phyloP scores from a whole-genome alignment of 30 jellyfish, hydroid and myxozoan genomes.

The Pseudorhiza aurosa region DNA sequence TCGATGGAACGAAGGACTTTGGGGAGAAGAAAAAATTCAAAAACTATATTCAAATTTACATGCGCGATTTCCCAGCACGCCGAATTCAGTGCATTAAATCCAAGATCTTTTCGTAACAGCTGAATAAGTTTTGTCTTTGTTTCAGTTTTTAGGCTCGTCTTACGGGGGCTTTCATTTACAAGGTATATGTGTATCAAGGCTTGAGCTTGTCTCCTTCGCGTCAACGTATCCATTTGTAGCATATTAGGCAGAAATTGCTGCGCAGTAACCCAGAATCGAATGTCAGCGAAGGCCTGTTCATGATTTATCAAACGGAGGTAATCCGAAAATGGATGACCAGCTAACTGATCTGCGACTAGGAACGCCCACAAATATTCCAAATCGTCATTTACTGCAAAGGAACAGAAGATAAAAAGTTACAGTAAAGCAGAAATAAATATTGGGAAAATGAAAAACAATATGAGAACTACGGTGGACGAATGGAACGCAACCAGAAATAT shows the following conservation, averaged over 20 bases:
- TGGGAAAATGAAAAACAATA: no score
- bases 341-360: conserved; percentile 80
- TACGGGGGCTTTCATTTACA: conserved; percentile 49
- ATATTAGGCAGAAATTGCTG: conserved; percentile 58
- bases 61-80: conserved; percentile 69
- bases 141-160: conserved; percentile 36
- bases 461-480: no score
- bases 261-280: conserved; percentile 88
- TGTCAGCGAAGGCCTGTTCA: conserved; percentile 63
- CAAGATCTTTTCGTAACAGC: conserved; percentile 65
- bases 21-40: no score
- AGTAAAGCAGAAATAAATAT: no score
- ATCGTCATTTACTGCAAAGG: conserved; percentile 16
- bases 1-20: no score
- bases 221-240: conserved; percentile 48
- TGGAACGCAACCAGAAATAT: no score
- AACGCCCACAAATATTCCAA: conserved; percentile 68
- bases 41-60: conserved; percentile 25
- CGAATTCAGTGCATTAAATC: conserved; percentile 50
- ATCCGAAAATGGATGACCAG: conserved; percentile 95
- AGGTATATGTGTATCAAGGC: conserved; percentile 68
- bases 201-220: conserved; percentile 66
- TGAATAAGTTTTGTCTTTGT: conserved; percentile 41
- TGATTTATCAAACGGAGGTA: conserved; percentile 46
- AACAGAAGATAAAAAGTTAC: no score